Percentiles rank a stretch among this genome's conserved stretches.
Evolutionary conservation across 2,888 invertebrate genomes (phyloP).

Genomic region (Itoplectis maculator): DNA sequence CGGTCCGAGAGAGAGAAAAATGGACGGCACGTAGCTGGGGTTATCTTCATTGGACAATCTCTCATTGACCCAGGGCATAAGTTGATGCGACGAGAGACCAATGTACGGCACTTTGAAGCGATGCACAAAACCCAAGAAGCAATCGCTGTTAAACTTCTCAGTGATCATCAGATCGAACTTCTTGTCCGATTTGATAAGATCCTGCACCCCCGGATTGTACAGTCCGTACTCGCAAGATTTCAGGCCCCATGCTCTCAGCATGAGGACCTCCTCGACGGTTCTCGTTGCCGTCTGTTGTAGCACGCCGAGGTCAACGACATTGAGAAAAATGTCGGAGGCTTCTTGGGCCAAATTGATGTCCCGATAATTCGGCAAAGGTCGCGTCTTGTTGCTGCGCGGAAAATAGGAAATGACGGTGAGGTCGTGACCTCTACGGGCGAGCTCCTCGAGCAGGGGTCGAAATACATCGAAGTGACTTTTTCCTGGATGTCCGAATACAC

Average conservation of each 20-base stretch:
- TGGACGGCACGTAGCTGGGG: neutral
- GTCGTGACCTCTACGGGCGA: slow-evolving; percentile 88
- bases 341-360: slow-evolving; percentile 86
- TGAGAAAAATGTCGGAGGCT: slow-evolving; percentile 73
- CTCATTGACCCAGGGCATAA: slow-evolving; percentile 87
- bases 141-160: slow-evolving; percentile 91
- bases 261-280: slow-evolving; percentile 69
- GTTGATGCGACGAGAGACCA: slow-evolving; percentile 86
- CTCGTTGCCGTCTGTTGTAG: neutral
- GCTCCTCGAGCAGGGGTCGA: slow-evolving; percentile 86
- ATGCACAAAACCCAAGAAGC: slow-evolving; percentile 88
- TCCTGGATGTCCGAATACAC: slow-evolving; percentile 88
- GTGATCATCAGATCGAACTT: slow-evolving; percentile 89
- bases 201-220: slow-evolving; percentile 82
- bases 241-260: slow-evolving; percentile 77
- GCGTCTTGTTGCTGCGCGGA: slow-evolving; percentile 81
- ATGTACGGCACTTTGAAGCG: slow-evolving; percentile 87
- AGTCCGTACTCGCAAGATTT: slow-evolving; percentile 84
- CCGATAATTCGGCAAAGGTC: slow-evolving; percentile 86
- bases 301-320: slow-evolving; percentile 69
- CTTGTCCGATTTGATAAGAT: slow-evolving; percentile 83
- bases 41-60: slow-evolving; percentile 74
- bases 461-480: slow-evolving; percentile 90
- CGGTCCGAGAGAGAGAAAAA: too few relatives aligned
- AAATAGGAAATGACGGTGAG: slow-evolving; percentile 89